These are phyloP conservation scores for Heliornis fulica DNA, from an alignment of 2,113 vertebrate species.

Conservation along the genomic window DNA sequence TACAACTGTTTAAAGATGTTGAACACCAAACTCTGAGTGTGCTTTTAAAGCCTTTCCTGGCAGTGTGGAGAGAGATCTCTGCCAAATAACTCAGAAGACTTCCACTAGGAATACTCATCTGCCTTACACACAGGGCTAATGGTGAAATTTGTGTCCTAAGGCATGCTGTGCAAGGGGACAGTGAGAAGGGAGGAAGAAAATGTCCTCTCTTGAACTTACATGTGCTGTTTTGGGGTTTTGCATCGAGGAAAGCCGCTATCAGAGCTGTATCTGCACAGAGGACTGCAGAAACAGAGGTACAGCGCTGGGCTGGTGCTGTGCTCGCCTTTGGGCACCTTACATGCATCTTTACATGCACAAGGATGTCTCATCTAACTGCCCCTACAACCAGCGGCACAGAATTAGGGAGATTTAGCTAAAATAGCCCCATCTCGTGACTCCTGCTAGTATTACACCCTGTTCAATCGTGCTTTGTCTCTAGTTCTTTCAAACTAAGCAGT, in stretches of 20 bases:
- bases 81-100: not conserved
- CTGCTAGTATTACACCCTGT: rapidly evolving
- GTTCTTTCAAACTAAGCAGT: rapidly evolving
- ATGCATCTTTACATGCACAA: rapidly evolving
- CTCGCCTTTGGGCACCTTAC: not conserved
- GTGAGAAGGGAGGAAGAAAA: not conserved
- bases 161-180: not conserved
- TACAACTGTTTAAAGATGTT: not conserved
- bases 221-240: rapidly evolving
- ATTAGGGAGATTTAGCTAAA: not conserved
- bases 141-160: rapidly evolving
- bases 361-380: not conserved
- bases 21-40: not conserved
- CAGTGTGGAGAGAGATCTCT: not conserved
- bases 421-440: not conserved
- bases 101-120: not conserved
- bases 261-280: rapidly evolving
- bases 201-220: rapidly evolving
- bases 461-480: rapidly evolving
- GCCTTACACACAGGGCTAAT: not conserved
- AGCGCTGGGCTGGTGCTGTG: too few species aligned
- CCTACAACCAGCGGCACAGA: rapidly evolving
- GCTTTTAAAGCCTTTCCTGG: not conserved
- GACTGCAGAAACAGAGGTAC: rapidly evolving
- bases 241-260: rapidly evolving